Percentiles rank a stretch among this genome's conserved stretches.
Evolutionary conservation across 2,888 invertebrate species (phyloP).

Genomic region (Parochlus steinenii): DNA sequence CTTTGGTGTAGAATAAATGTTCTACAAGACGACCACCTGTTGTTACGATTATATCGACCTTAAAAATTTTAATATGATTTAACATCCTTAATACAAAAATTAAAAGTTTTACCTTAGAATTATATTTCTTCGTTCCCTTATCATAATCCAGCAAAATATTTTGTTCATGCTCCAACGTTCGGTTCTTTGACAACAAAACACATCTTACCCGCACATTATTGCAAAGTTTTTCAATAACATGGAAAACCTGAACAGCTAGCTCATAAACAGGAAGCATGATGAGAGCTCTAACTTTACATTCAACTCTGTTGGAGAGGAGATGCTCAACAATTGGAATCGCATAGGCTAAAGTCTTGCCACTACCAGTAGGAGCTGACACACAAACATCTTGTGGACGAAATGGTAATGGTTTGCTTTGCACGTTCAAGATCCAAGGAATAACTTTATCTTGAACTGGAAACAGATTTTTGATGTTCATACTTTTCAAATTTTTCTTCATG

Average conservation of each 20-base stretch:
- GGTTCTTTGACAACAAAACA: slow-evolving; percentile 49
- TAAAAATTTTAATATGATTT: slow-evolving; percentile 39
- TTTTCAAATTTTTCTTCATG: slow-evolving; percentile 43
- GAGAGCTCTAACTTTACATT: slow-evolving; percentile 58
- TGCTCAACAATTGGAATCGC: slow-evolving; percentile 76
- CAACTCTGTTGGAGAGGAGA: slow-evolving; percentile 37
- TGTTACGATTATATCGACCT: slow-evolving; percentile 78
- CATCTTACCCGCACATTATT: slow-evolving; percentile 51
- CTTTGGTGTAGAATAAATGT: slow-evolving; percentile 70
- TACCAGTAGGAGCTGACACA: slow-evolving; percentile 93
- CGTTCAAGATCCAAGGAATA: slow-evolving; percentile 57
- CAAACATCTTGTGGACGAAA: slow-evolving; percentile 79
- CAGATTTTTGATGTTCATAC: slow-evolving; percentile 54
- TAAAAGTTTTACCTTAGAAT: too few relatives aligned
- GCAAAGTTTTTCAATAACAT: slow-evolving; percentile 59
- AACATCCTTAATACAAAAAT: slow-evolving; percentile 28
- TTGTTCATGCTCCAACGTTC: slow-evolving; percentile 50
- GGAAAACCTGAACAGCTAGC: slow-evolving; percentile 74
- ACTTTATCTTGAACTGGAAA: slow-evolving; percentile 76
- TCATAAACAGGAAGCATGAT: slow-evolving; percentile 89
- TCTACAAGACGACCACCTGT: slow-evolving; percentile 89
- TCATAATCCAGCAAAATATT: slow-evolving; percentile 38
- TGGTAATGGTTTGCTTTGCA: slow-evolving; percentile 38
- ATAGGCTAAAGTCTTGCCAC: slow-evolving; percentile 92
- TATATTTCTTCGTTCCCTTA: slow-evolving; percentile 25